Base-by-base conservation (phyloP, 1,140 invertebrate species). In the Drosophila saltans region DNA sequence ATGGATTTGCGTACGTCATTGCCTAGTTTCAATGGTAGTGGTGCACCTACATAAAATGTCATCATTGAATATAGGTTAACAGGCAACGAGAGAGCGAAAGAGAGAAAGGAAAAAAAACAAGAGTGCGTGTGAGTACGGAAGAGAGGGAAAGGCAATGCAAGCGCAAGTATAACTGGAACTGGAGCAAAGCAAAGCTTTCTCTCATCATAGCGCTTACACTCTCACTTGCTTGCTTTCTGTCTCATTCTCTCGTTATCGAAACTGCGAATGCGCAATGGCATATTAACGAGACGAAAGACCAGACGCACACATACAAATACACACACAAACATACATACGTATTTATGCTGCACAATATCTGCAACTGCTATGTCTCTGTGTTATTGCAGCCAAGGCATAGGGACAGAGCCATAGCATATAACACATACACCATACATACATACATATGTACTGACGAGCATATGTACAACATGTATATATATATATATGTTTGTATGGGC, bases 211-310 rank as follows among this genome's bases (percentile, higher is more conserved):
- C 9, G 9, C 10, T 33, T 36, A 66, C 36, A 30, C n/a, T 66
- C 36, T 9, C 45, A 28, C 26, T 7, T 16, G 6, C n/a, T 39
- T 2, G 11, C 41, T 69, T 11, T 41, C 45, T 28, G 11, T 39
- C 9, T 57, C 30, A 24, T 28, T 40, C 36, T 65, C 30, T 64
- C 21, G 24, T 59, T 61, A 5, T 6, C n/a, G 41, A 40, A 6
- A 30, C 40, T 36, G 55, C 55, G 57, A 40, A 43, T 77, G 78
- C 78, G 75, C 78, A 64, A 77, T 77, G 77, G 73, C 78, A 80
- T 77, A 73, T 77, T 56, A 68, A 76, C 58, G 63, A 64, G 63
- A 62, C 69, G 33, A 63, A 56, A 41, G 21, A 52, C 24, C 45
- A 56, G 43, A 26, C 58, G 7, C 33, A 45, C 16, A 66, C 39